Evolutionary conservation across 2,888 invertebrate species (phyloP), one percentile per base, ranked within the genome.

Genomic region (Eumerus sabulonum): DNA sequence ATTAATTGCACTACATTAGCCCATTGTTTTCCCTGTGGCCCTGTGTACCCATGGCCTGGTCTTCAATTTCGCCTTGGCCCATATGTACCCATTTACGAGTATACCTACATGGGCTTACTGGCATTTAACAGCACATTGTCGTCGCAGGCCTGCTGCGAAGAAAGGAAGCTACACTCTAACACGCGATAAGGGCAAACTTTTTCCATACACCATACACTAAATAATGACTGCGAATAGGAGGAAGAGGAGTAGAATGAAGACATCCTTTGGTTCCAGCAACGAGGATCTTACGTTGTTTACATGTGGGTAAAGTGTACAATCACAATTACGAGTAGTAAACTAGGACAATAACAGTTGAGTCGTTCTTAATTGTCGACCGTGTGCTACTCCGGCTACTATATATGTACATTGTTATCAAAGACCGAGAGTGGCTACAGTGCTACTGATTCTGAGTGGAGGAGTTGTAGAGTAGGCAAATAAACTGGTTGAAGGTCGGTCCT

Each of bases 291-390:
- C 74, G 57, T 50, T 79, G 72, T 63, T 79, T 73, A 79, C 79
- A 73, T 79, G 73, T 64, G 67, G 73, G 68, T 70, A 70, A 79
- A 74, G 79, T 79, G 79, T 79, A 59, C 73, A 79, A 68, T 79
- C 74, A 51, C 70, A 79, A 68, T 79, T 68, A 51, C 70, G 74
- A 79, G 79, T 68, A 79, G 74, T 74, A 74, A 79, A 79, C 79
- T 79, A 74, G 79, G 79, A 79, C 79, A 79, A 74, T 74, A 79
- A 79, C 64, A 79, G 59, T 79, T 79, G 68, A 79, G 79, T 70
- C 70, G 68, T 79, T 74, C 68, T 77, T 79, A 79, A 79, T 79
- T 79, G 79, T 70, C 74, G 77, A 59, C 73, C 68, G 63, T 79
- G 68, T 68, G 73, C 47, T 64, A 47, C 17, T 27, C 44, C 42